Base-by-base conservation (phyloP, 2,888 invertebrate species). In the Xestia xanthographa region DNA sequence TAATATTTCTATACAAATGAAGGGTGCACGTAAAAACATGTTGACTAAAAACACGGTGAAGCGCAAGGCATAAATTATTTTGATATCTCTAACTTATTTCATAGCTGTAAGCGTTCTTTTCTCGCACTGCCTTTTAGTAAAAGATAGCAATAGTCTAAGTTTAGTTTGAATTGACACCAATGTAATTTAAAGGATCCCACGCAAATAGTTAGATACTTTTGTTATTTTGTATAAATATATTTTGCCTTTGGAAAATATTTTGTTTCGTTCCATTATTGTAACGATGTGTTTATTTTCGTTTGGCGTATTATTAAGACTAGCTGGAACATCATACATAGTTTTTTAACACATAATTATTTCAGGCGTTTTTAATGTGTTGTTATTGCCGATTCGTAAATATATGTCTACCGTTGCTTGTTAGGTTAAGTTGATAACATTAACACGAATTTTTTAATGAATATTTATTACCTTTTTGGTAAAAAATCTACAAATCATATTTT, bases 251-350 rank as follows among this genome's bases (percentile, higher is more conserved):
- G 9, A 22, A 9, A n/a, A 53, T n/a, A 34, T 56, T 63, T 17
- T 29, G 11, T 26, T n/a, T 22, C 9, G 0, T 34, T 70, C 14
- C 41, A 29, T 77, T 45, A 20, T n/a, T 11, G 9, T 48, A 17
- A 41, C 29, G 14, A 66, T n/a, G n/a, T 34, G 14, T 34, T 22
- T 76, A 76, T 77, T 77, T 63, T 77, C 14, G 20, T 48, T 41
- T 63, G 11, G 12, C 20, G 4, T n/a, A 53, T 66, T 14, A 50
- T 43, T 62, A 20, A 1, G 17, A 12, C 22, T 62, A 22, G 1
- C n/a, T 26, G n/a, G 3, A 20, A 41, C 2, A 12, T 22, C 38
- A 43, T 45, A 41, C 9, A 17, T 75, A 0, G 5, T 56, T 29
- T 56, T 45, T 48, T 20, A 29, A 20, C 20, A 45, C 29, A 20